Evolutionary conservation across 2,888 invertebrate species (phyloP), one percentile per base, ranked within the genome.

Genomic region (Papilio gigon): DNA sequence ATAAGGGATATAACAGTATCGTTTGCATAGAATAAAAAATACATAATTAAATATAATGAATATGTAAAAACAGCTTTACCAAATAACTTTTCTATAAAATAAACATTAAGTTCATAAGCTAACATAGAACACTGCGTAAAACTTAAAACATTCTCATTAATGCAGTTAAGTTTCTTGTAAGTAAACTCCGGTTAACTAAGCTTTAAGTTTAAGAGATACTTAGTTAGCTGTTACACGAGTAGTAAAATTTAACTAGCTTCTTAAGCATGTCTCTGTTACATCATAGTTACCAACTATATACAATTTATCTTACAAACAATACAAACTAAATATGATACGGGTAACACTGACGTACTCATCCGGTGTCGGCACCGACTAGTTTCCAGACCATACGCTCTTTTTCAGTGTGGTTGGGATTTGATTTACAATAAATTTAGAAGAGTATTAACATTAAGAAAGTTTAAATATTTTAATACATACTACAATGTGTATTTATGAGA

Each of bases 141-240:
- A 17, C 20, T 12, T 35, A 20, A 12, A 59, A 17, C n/a, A 20
- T 12, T 20, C 20, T 12, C 37, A 56, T 27, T 9, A 27, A 53
- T 11, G 12, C 27, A 53, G 37, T 42, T 30, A 3, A 61, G 42
- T 33, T 44, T 2, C 47, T 17, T 62, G 47, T 50, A 47, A 63
- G 50, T 63, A n/a, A 33, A 50, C 33, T 59, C 63, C 35, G 20
- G 35, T 50, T 35, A 63, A 63, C 47, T 35, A 33, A 20, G 63
- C 33, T 50, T 47, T 50, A 63, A 50, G 20, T 47, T 35, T 35
- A 14, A 22, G 14, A 27, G 30, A 25, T n/a, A 3, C 25, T 35
- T 22, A 63, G 63, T 50, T 63, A 35, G 33, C 63, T 33, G 35
- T 30, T 61, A 61, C 14, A 50, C 63, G 0, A 35, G 50, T 20